These are phyloP conservation scores for Cardiocondyla obscurior DNA, from an alignment of 1,140 invertebrate genomes.

Conservation along the genomic window DNA sequence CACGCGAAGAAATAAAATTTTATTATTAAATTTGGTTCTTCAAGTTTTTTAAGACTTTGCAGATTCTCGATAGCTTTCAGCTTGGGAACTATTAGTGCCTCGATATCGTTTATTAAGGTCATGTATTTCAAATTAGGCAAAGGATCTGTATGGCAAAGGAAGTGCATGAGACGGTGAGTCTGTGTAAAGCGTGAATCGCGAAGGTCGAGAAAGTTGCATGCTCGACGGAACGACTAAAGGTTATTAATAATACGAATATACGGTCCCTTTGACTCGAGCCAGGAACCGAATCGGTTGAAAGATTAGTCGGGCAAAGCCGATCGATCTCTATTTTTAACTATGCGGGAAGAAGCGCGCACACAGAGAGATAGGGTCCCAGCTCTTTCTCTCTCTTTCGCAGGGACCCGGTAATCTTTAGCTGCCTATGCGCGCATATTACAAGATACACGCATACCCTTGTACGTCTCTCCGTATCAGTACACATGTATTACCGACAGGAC, in stretches of 20 bases:
- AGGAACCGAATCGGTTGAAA: slow-evolving; percentile 51
- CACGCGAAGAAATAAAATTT: neutral
- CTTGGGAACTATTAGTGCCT: neutral
- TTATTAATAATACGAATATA: slow-evolving; percentile 48
- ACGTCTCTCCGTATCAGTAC: slow-evolving; percentile 25
- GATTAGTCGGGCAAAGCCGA: slow-evolving; percentile 48
- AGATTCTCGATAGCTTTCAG: neutral
- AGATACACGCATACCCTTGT: slow-evolving; percentile 57
- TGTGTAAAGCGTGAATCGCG: slow-evolving; percentile 34
- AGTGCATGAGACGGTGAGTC: neutral
- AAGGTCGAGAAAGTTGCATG: slow-evolving; percentile 34
- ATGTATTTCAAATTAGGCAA: slow-evolving; percentile 33
- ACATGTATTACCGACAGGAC: slow-evolving; percentile 46
- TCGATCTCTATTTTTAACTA: slow-evolving; percentile 56
- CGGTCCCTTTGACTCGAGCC: slow-evolving; percentile 15
- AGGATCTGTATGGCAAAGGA: slow-evolving; percentile 22
- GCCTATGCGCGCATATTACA: slow-evolving; percentile 27
- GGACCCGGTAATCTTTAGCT: slow-evolving; percentile 60
- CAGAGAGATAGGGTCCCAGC: slow-evolving; percentile 27
- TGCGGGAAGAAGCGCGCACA: slow-evolving; percentile 40
- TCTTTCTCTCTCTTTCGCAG: neutral
- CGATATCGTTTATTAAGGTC: neutral
- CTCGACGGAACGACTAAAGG: slow-evolving; percentile 38
- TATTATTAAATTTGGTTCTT: neutral
- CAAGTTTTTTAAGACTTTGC: neutral